Base-by-base conservation (phyloP, 2,888 invertebrate species). In the Cloeon dipterum region DNA sequence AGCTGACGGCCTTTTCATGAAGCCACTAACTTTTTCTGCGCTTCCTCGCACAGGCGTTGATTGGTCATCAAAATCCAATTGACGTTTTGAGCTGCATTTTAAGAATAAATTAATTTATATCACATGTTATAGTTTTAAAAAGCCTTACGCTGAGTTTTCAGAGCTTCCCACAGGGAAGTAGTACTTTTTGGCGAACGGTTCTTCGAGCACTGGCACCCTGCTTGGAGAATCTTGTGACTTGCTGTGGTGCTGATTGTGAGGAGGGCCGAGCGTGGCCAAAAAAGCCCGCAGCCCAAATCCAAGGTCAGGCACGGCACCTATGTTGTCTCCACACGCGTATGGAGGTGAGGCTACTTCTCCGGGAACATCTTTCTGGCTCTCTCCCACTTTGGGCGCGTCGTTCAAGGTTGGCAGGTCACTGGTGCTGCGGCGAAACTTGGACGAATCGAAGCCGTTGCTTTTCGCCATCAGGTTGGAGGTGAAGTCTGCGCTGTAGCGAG, bases 231-330 rank as follows among this genome's bases (percentile, higher is more conserved):
- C n/a, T n/a, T n/a, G n/a, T n/a, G n/a, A n/a, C n/a, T n/a, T n/a
- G n/a, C n/a, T n/a, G n/a, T n/a, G 29, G n/a, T n/a, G 29, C 5
- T 14, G 13, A n/a, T n/a, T n/a, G n/a, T n/a, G n/a, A n/a, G 29
- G 16, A 14, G 29, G 29, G 20, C 40, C 34, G 26, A 40, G 35
- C 39, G 49, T 49, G 14, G 36, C 26, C 36, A 50, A 40, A 16
- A 43, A 42, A 35, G 51, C 46, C 40, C 53, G 45, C 23, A 52
- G 44, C 21, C 57, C 55, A 40, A 46, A 50, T 5, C 51, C 53
- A 25, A 50, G 51, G 46, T 57, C 52, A 21, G 58, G 58, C 29
- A 58, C 52, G 41, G 53, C 54, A 25, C 51, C 46, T 26, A 49
- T 46, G 37, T 48, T 51, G 34, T 57, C 57, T 4, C 56, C 57